A percentile compares a stretch with the other conserved stretches of the same genome.
These are phyloP conservation scores for Vulpes ferrilata DNA, from an alignment of 2,113 vertebrate species.

Conservation along the genomic window DNA sequence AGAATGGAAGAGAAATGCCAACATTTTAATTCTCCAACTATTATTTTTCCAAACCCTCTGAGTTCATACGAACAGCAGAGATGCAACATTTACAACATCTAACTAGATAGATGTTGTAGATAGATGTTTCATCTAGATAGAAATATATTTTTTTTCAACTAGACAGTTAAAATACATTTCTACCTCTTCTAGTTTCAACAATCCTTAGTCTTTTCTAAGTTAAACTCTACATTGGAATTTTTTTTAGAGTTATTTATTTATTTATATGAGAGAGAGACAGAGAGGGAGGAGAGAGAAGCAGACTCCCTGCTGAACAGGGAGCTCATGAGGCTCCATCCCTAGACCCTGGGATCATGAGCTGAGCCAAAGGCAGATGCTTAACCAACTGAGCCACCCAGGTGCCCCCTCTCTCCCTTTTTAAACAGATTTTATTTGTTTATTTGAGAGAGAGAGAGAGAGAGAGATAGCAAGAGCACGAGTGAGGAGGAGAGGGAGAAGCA, in stretches of 20 bases:
- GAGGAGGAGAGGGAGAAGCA: no score
- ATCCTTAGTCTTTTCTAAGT: neutral
- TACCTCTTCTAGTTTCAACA: neutral
- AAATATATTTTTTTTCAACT: neutral
- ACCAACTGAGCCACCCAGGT: no score
- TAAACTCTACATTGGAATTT: neutral
- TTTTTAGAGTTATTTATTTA: neutral
- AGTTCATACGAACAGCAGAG: neutral
- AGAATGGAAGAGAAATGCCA: neutral
- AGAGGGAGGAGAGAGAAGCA: no score
- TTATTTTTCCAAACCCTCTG: conserved; percentile 22
- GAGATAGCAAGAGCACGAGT: no score
- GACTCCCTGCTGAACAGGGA: no score
- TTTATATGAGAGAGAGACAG: no score
- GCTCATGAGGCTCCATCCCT: no score
- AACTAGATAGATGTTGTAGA: neutral
- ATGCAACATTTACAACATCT: conserved; percentile 26
- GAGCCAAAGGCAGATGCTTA: no score
- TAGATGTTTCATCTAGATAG: neutral
- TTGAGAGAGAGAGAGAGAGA: no score
- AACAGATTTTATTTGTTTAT: no score
- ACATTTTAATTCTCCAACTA: neutral
- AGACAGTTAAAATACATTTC: neutral
- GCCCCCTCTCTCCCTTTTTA: no score
- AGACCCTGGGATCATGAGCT: no score